phyloP scores from a whole-genome alignment of 2,113 vertebrate genomes.

The Isurus oxyrinchus region DNA sequence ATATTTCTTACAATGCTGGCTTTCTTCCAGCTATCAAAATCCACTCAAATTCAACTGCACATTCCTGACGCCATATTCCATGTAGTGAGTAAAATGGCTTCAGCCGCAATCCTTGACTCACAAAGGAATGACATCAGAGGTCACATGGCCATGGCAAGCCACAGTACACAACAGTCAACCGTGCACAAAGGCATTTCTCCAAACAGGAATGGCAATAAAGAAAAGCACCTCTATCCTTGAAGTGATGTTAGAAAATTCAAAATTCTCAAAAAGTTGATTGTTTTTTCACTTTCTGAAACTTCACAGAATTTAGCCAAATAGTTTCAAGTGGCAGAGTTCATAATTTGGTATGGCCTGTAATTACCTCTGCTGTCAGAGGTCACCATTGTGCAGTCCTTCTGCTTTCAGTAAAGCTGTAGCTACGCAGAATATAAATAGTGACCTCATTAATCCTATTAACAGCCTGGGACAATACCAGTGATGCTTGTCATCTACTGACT shows the following conservation, averaged over 20 bases:
- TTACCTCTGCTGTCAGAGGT: constrained; percentile 69
- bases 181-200: too few species aligned
- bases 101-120: too few species aligned
- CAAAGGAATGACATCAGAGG: too few species aligned
- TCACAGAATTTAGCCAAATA: constrained; percentile 67
- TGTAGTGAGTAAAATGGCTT: too few species aligned
- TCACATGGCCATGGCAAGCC: too few species aligned
- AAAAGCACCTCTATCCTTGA: neutral
- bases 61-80: too few species aligned
- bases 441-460: constrained; percentile 67
- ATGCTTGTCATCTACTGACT: constrained; percentile 55
- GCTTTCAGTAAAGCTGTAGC: constrained; percentile 44
- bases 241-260: neutral
- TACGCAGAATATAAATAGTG: constrained; percentile 66
- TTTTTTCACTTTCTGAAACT: constrained; percentile 66
- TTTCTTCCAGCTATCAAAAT: too few species aligned
- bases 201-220: neutral
- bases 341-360: constrained; percentile 61
- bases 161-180: too few species aligned
- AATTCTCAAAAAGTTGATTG: constrained; percentile 49
- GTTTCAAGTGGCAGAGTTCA: constrained; percentile 69
- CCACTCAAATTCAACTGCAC: too few species aligned
- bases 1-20: too few species aligned
- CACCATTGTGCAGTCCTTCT: constrained; percentile 56
- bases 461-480: constrained; percentile 42